Evolutionary conservation across 2,888 invertebrate species (phyloP).

Genomic region (Drosophila nigritarsus): DNA sequence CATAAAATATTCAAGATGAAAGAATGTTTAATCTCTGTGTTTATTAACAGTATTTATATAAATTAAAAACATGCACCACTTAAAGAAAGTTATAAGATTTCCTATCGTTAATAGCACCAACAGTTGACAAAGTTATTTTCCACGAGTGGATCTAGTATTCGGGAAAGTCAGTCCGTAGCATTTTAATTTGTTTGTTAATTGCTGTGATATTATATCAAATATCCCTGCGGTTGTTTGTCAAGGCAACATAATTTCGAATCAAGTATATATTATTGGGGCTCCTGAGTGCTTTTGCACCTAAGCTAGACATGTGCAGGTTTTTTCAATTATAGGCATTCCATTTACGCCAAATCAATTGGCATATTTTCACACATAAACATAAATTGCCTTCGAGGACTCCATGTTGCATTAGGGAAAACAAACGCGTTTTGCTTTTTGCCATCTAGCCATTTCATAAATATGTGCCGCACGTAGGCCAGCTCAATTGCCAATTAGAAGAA

Average conservation of each 20-base stretch:
- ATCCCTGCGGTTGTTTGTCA: constrained; percentile 2
- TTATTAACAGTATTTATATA: not conserved
- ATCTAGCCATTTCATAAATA: constrained; percentile 66
- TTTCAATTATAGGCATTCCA: constrained; percentile 58
- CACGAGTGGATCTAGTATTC: not conserved
- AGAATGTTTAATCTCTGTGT: not conserved
- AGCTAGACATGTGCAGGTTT: constrained; percentile 24
- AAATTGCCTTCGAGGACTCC: constrained; percentile 61
- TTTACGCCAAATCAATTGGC: constrained; percentile 66
- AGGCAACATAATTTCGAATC: constrained; percentile 7
- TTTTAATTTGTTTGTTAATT: constrained; percentile 17
- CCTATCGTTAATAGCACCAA: not conserved
- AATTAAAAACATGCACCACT: not conserved
- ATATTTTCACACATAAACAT: constrained; percentile 76
- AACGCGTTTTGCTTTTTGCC: constrained; percentile 48
- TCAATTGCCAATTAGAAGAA: constrained; percentile 82
- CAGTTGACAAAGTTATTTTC: not conserved
- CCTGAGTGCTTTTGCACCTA: constrained; percentile 9
- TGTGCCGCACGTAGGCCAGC: constrained; percentile 76
- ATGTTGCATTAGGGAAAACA: constrained; percentile 59
- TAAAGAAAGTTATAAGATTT: too few species aligned
- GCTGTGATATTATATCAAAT: constrained; percentile 8
- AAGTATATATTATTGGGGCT: constrained; percentile 36
- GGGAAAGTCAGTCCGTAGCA: not conserved
- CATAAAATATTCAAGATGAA: not conserved